Base-by-base conservation (phyloP, 2,113 vertebrate species). In the Zootoca vivipara region DNA sequence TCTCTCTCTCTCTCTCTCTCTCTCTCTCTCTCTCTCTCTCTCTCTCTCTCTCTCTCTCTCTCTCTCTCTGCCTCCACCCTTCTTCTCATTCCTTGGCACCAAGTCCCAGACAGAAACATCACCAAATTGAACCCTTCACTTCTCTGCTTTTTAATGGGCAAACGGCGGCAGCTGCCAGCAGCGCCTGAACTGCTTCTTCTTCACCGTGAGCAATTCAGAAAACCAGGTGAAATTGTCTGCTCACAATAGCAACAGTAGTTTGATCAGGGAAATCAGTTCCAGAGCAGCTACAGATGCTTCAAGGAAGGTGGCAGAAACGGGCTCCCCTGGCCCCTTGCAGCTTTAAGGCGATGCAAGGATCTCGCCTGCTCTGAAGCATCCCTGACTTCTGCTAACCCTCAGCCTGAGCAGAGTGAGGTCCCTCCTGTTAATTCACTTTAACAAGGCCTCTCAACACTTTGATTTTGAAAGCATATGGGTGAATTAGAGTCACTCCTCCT, bases 1-100 rank as follows among this genome's bases (percentile, higher is more conserved):
- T 1, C 0, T 52, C 62, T 90, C 85, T 84, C 33, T 46, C 67
- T 46, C 18, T 26, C 69, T 40, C 42, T 91, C 28, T 80, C 89
- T 72, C 6, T 67, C 38, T 88, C 72, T 46, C 42, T 52, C 33
- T 89, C 73, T 79, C 77, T 56, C 74, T 18, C 5, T 18, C 22
- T 83, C 64, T 30, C 30, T 72, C n/a, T n/a, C n/a, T 46, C 46
- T 46, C 46, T 38, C 38, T 38, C 38, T 38, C 33, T 86, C 64
- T 79, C 22, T 28, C 20, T 28, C 18, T 58, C 26, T 62, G 9
- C 52, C 22, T 30, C 64, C 62, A 9, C 38, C 58, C 30, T 58
- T 28, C 33, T 7, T 30, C 13, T 35, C 85, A 79, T 77, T 65
- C 70, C 26, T 87, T 83, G 87, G 92, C 83, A 69, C 24, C 9